These are phyloP conservation scores for Dendronephthya gigantea DNA, from an alignment of 64 coral and sea anemone genomes.

Conservation along the genomic window DNA sequence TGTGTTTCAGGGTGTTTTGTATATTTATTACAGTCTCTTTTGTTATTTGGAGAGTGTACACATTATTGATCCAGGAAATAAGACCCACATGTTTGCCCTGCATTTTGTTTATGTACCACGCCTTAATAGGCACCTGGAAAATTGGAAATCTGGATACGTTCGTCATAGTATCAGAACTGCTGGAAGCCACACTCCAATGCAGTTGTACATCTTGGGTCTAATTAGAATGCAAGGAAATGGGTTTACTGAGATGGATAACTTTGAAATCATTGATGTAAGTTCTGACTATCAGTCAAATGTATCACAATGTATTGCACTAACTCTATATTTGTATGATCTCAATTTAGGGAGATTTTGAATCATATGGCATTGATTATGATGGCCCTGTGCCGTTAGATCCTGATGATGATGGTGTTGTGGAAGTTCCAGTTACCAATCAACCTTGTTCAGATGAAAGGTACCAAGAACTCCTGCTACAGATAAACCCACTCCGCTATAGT, in stretches of 20 bases:
- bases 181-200: neutral
- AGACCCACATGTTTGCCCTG: neutral
- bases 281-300: neutral
- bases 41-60: neutral
- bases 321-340: too few species aligned
- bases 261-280: neutral
- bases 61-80: neutral
- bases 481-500: neutral
- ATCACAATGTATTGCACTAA: neutral
- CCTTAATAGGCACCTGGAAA: neutral
- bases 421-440: neutral
- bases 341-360: neutral
- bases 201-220: neutral
- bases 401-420: neutral
- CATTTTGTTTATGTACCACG: neutral
- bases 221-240: neutral
- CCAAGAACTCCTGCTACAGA: neutral
- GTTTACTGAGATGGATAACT: neutral
- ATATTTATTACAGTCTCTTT: neutral
- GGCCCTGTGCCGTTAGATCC: neutral
- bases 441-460: neutral
- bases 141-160: neutral
- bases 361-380: slow-evolving; percentile 3
- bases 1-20: neutral
- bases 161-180: neutral